phyloP scores from a whole-genome alignment of 92 coral and sea anemone species.

The Parazoanthus atlanticus region DNA sequence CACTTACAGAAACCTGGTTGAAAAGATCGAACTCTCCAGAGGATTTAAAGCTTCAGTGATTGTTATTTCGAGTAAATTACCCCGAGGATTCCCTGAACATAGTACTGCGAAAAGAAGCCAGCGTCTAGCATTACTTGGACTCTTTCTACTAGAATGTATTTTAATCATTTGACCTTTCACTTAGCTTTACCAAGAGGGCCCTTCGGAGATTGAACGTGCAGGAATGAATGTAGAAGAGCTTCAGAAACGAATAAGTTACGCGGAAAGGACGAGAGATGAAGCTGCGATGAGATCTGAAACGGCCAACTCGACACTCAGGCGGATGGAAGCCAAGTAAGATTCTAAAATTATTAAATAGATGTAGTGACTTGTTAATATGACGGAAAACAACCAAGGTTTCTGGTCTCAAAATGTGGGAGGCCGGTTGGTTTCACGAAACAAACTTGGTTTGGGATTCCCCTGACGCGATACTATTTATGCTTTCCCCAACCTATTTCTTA shows the following conservation, averaged over 20 bases:
- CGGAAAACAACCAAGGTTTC: too few species aligned
- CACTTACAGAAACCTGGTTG: too few species aligned
- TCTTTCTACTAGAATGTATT: too few species aligned
- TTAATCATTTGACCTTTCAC: background rate
- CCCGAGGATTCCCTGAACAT: background rate
- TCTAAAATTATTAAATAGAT: background rate
- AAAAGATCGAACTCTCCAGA: background rate
- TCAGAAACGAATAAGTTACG: conserved; percentile 80
- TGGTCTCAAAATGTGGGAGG: too few species aligned
- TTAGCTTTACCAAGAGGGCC: conserved; percentile 96
- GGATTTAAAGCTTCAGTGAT: background rate
- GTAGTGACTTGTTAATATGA: too few species aligned
- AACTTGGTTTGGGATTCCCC: too few species aligned
- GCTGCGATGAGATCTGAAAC: conserved; percentile 70
- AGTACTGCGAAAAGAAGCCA: background rate
- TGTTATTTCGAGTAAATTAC: background rate
- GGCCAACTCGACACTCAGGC: conserved; percentile 72
- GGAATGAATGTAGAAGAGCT: conserved; percentile 94
- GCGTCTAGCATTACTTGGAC: background rate
- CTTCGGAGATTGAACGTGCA: conserved; percentile 92
- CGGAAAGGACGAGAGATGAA: conserved; percentile 95
- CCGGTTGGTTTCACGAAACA: too few species aligned
- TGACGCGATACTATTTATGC: too few species aligned
- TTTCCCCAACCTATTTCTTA: too few species aligned
- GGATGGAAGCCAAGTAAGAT: conserved; percentile 86